Percentiles rank a stretch among this genome's conserved stretches.
phyloP scores from a whole-genome alignment of 2,797 vertebrate genomes.

The Tangara arthus region DNA sequence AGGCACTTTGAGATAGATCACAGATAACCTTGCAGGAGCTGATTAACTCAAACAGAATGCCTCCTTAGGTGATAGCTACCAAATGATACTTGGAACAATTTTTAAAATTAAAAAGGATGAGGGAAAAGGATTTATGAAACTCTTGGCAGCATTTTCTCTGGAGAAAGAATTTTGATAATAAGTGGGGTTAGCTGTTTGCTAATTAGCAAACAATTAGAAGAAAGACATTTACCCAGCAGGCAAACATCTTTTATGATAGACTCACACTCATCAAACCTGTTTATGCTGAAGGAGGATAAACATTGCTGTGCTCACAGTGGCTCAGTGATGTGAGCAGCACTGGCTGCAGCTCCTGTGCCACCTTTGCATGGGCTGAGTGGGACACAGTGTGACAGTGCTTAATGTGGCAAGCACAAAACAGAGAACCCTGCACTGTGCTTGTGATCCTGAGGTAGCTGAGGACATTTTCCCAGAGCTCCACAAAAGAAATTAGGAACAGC shows the following conservation, averaged over 20 bases:
- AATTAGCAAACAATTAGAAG: conserved; percentile 55
- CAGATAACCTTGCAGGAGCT: conserved; percentile 49
- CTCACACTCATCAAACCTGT: conserved; percentile 7
- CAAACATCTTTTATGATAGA: conserved; percentile 8
- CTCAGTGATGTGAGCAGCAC: background rate
- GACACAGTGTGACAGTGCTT: background rate
- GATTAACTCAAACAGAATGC: conserved; percentile 32
- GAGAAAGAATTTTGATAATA: conserved; percentile 32
- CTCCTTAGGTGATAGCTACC: conserved; percentile 31
- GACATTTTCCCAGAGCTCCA: background rate
- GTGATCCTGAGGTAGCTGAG: background rate
- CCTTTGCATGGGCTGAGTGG: rapidly evolving
- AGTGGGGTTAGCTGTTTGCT: conserved; percentile 44
- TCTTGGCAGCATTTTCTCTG: background rate
- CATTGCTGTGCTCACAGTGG: background rate
- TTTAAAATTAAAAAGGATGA: conserved; percentile 29
- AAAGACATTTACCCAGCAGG: conserved; percentile 4
- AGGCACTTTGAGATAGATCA: conserved; percentile 3
- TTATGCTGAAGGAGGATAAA: background rate
- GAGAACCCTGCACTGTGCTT: background rate
- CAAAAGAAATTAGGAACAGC: background rate
- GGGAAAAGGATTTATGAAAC: conserved; percentile 5
- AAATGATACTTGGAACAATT: conserved; percentile 31
- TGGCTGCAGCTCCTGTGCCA: background rate
- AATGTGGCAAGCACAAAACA: background rate